These are phyloP conservation scores for Myotis daubentonii DNA, from an alignment of 2,797 vertebrate genomes.

Conservation along the genomic window DNA sequence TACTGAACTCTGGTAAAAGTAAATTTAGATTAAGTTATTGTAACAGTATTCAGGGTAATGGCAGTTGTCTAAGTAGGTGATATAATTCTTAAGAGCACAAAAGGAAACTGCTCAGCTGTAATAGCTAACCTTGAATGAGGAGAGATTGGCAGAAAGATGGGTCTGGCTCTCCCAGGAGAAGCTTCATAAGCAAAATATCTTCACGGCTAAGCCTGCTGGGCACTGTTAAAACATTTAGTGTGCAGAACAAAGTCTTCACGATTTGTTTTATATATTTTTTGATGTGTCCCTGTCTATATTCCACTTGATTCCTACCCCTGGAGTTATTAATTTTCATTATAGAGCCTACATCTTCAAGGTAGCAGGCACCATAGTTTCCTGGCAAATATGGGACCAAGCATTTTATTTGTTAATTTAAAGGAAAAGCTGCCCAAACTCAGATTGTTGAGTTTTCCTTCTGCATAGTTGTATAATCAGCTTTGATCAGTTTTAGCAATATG, in stretches of 20 bases:
- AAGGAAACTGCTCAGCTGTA: conserved; percentile 66
- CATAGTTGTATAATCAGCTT: not conserved
- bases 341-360: not conserved
- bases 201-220: conserved; percentile 49
- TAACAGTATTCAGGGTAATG: conserved; percentile 35
- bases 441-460: not conserved
- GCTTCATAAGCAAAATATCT: conserved; percentile 68
- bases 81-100: conserved; percentile 68
- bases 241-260: conserved; percentile 44
- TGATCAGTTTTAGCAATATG: not conserved
- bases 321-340: conserved; percentile 60
- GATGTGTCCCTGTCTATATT: conserved; percentile 38
- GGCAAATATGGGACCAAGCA: not conserved
- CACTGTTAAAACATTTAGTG: conserved; percentile 58
- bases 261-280: conserved; percentile 56
- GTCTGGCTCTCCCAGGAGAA: conserved; percentile 67
- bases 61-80: conserved; percentile 29
- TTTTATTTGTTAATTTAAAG: not conserved
- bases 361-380: conserved; percentile 28
- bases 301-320: not conserved
- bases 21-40: conserved; percentile 70
- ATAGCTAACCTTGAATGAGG: conserved; percentile 73
- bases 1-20: conserved; percentile 27
- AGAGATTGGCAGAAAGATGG: conserved; percentile 64
- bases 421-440: not conserved